These are phyloP conservation scores for Campopleginae sp. DNA, from an alignment of 2,888 invertebrate genomes.

Conservation along the genomic window DNA sequence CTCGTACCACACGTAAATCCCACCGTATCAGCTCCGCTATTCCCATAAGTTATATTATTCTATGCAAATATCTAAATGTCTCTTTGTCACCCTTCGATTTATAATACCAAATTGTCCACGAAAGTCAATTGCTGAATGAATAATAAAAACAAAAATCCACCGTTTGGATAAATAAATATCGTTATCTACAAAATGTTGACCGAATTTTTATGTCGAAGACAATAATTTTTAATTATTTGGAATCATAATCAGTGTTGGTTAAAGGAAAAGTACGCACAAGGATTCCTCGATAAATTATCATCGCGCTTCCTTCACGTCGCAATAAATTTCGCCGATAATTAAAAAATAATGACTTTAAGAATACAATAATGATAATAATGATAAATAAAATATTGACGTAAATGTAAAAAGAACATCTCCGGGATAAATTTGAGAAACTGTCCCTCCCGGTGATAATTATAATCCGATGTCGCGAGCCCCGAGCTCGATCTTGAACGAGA, in stretches of 20 bases:
- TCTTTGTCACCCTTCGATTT: slow-evolving; percentile 14
- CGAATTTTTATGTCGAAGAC: neutral
- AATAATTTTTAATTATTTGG: neutral
- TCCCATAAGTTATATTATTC: slow-evolving; percentile 25
- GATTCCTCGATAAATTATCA: slow-evolving; percentile 27
- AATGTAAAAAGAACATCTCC: slow-evolving; percentile 29
- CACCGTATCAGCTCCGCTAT: slow-evolving; percentile 45
- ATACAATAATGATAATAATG: slow-evolving; percentile 7
- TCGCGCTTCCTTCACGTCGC: neutral
- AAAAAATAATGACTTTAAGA: slow-evolving; percentile 4
- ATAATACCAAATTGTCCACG: neutral
- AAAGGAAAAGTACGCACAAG: neutral
- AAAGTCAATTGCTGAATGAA: neutral
- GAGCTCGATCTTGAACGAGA: slow-evolving; percentile 28
- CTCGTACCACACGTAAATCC: slow-evolving; percentile 19
- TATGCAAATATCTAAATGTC: slow-evolving; percentile 17
- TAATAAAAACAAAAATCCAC: neutral
- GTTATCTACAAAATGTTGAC: neutral
- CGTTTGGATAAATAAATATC: neutral
- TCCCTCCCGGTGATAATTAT: slow-evolving; percentile 58
- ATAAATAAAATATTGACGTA: slow-evolving; percentile 1
- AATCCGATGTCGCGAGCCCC: slow-evolving; percentile 37
- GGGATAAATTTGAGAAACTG: slow-evolving; percentile 40
- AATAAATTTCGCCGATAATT: neutral
- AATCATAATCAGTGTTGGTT: neutral